Conservation (phyloP, 1,140 invertebrate genomes). For the Drosophila carrolli region DNA sequence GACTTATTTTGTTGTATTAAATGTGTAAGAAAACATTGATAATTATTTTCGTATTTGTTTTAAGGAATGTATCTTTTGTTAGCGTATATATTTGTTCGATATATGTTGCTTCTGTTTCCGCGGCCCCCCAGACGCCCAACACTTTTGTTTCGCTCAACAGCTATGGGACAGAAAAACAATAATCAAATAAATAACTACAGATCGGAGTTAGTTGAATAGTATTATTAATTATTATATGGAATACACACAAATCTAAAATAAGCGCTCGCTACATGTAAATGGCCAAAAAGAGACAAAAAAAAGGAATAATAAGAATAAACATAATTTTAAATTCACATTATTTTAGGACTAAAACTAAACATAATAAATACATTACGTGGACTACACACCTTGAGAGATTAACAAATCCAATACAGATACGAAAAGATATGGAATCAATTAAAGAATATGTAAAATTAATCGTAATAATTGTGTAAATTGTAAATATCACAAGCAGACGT, state of each 20-base stretch:
- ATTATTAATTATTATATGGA: slow-evolving; percentile 58
- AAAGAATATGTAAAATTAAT: slow-evolving; percentile 61
- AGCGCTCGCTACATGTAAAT: slow-evolving; percentile 57
- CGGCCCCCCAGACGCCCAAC: slow-evolving; percentile 1
- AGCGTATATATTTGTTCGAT: slow-evolving; percentile 19
- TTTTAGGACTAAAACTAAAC: slow-evolving; percentile 32
- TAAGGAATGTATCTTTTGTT: slow-evolving; percentile 43
- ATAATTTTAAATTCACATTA: slow-evolving; percentile 29
- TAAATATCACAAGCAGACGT: slow-evolving; percentile 83
- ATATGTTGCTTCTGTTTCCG: slow-evolving; percentile 7
- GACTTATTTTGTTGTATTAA: slow-evolving; percentile 40
- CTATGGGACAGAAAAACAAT: slow-evolving; percentile 12
- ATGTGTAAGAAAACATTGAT: slow-evolving; percentile 67
- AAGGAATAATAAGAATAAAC: slow-evolving; percentile 4
- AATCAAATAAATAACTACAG: slow-evolving; percentile 18
- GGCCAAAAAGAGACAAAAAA: slow-evolving; percentile 43
- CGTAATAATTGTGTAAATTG: slow-evolving; percentile 79
- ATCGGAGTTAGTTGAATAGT: slow-evolving; percentile 27
- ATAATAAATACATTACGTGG: slow-evolving; percentile 51
- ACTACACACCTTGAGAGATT: slow-evolving; percentile 36
- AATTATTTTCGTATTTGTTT: slow-evolving; percentile 46
- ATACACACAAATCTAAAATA: slow-evolving; percentile 60
- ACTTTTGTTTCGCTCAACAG: slow-evolving; percentile 27
- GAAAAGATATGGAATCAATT: slow-evolving; percentile 41
- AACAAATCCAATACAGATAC: slow-evolving; percentile 41